Conservation (phyloP, 2,888 invertebrate species). For the Anoplius nigerrimus region DNA sequence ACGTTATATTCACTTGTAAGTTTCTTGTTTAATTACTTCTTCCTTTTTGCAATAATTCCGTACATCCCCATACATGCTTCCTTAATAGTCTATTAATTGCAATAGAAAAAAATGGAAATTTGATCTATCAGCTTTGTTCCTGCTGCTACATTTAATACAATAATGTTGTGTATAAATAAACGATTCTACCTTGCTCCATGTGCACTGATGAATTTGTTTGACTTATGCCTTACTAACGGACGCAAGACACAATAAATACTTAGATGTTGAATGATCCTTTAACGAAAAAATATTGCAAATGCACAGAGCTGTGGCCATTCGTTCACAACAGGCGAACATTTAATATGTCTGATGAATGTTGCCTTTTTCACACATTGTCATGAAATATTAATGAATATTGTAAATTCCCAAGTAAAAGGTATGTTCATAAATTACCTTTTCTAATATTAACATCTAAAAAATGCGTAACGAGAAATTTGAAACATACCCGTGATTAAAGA, state of each 20-base stretch:
- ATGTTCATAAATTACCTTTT: no score
- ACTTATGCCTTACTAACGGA: slow-evolving; percentile 45
- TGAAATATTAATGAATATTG: no score
- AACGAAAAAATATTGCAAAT: slow-evolving; percentile 15
- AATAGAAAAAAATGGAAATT: slow-evolving; percentile 62
- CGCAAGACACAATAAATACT: slow-evolving; percentile 50
- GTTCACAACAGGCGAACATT: no score
- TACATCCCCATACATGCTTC: slow-evolving; percentile 44
- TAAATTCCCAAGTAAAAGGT: no score
- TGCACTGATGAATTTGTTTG: slow-evolving; percentile 54
- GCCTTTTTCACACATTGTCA: no score
- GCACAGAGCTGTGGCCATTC: no score
- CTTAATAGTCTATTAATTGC: slow-evolving; percentile 33
- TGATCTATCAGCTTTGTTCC: slow-evolving; percentile 43
- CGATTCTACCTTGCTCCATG: slow-evolving; percentile 51
- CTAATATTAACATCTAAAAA: no score
- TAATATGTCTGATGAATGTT: no score
- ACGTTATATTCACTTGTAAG: slow-evolving; percentile 70
- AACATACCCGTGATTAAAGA: no score
- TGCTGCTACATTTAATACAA: slow-evolving; percentile 50
- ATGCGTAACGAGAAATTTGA: no score
- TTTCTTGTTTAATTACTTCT: slow-evolving; percentile 44
- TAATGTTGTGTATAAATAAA: slow-evolving; percentile 63
- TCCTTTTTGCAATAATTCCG: slow-evolving; percentile 48
- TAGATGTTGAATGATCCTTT: slow-evolving; percentile 56